Conservation (phyloP, 2,888 invertebrate species). For the Pecten maximus region DNA sequence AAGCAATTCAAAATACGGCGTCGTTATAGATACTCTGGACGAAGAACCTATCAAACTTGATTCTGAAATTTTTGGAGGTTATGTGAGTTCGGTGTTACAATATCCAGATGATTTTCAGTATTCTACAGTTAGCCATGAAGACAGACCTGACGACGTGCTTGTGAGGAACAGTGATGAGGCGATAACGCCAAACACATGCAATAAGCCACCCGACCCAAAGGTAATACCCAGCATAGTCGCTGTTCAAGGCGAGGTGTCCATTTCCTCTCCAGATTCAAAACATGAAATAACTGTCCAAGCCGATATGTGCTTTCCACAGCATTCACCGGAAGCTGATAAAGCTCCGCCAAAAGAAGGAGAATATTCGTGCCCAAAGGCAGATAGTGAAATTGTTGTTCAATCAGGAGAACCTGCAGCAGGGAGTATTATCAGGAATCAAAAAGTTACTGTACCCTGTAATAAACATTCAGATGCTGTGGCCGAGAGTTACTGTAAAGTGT, state of each 20-base stretch:
- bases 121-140: background rate
- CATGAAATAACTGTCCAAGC: background rate
- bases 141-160: background rate
- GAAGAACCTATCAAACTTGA: background rate
- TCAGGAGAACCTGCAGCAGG: background rate
- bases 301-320: background rate
- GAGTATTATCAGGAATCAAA: background rate
- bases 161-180: background rate
- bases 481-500: background rate
- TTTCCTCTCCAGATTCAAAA: background rate
- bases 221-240: background rate
- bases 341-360: background rate
- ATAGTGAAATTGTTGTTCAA: background rate
- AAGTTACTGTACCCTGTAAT: background rate
- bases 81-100: background rate
- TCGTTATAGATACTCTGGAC: background rate
- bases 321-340: background rate
- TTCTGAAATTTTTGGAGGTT: slow-evolving; percentile 2
- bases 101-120: background rate
- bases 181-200: background rate
- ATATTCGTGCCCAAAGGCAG: background rate
- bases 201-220: background rate
- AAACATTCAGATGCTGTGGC: background rate
- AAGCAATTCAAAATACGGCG: background rate
- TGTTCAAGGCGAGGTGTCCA: background rate